Conservation (phyloP, 2,888 invertebrate genomes). For the Acleris literana region DNA sequence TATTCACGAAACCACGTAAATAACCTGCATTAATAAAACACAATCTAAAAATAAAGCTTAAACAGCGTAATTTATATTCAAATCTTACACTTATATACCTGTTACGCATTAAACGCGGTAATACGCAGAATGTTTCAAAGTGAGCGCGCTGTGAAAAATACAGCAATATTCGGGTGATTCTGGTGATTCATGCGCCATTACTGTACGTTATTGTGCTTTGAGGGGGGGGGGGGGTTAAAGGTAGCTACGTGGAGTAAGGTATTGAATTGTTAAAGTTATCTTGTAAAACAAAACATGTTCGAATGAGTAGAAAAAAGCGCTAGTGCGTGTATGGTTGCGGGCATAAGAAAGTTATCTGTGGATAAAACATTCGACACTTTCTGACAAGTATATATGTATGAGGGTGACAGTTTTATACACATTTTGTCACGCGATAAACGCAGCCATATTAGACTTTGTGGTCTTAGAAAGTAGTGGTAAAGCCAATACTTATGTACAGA, state of each 20-base stretch:
- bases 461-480: too few relatives aligned
- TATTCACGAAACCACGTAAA: neutral
- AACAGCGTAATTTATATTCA: slow-evolving; percentile 33
- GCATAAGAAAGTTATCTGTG: too few relatives aligned
- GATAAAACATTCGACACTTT: too few relatives aligned
- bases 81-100: slow-evolving; percentile 32
- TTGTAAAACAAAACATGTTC: too few relatives aligned
- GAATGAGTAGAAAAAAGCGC: too few relatives aligned
- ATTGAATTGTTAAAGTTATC: too few relatives aligned
- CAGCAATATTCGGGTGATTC: slow-evolving; percentile 66
- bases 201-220: slow-evolving; percentile 60
- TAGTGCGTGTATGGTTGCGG: too few relatives aligned
- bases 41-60: slow-evolving; percentile 9
- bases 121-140: slow-evolving; percentile 57
- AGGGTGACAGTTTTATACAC: too few relatives aligned
- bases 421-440: too few relatives aligned
- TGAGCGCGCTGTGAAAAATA: slow-evolving; percentile 55
- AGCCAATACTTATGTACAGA: too few relatives aligned
- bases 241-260: slow-evolving; percentile 37
- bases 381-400: too few relatives aligned
- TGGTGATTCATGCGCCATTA: slow-evolving; percentile 69
- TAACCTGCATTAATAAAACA: slow-evolving; percentile 1
- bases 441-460: too few relatives aligned
- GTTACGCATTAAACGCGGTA: slow-evolving; percentile 41
- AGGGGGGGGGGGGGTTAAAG: slow-evolving; percentile 11